These are phyloP conservation scores for Globia sparganii DNA, from an alignment of 2,888 invertebrate genomes.

Conservation along the genomic window DNA sequence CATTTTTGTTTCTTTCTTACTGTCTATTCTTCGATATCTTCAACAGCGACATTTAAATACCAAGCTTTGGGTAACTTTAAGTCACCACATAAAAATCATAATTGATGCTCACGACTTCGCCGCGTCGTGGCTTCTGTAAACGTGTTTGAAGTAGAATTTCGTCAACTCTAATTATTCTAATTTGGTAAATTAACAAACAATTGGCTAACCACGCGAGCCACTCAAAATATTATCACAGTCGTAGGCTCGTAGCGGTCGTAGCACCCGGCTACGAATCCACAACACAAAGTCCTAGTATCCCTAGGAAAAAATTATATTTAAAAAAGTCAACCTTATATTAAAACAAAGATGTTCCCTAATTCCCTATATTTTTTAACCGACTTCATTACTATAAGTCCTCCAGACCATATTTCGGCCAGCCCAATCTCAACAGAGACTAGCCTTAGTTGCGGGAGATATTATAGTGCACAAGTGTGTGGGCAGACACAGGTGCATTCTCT, in stretches of 20 bases:
- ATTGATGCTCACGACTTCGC: background rate
- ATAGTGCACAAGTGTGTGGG: too few species aligned
- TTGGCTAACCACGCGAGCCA: background rate
- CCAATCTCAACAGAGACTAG: too few species aligned
- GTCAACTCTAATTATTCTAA: slow-evolving; percentile 2
- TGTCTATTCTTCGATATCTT: slow-evolving; percentile 3
- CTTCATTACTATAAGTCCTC: background rate
- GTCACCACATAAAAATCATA: background rate
- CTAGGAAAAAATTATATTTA: background rate
- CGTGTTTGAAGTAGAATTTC: background rate
- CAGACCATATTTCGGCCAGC: too few species aligned
- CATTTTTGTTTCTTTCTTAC: too few species aligned
- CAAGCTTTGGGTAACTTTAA: background rate
- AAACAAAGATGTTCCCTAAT: background rate
- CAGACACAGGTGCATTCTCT: too few species aligned
- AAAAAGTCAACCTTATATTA: background rate
- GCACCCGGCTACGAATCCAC: background rate
- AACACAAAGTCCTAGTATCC: background rate
- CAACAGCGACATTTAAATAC: background rate
- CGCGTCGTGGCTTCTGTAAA: background rate
- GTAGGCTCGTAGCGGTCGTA: background rate
- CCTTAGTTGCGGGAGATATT: too few species aligned
- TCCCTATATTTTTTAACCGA: background rate
- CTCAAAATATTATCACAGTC: background rate
- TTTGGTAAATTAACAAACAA: slow-evolving; percentile 11